Evolutionary conservation across 2,888 invertebrate genomes (phyloP), one percentile per base, ranked within the genome.

Genomic region (Drosophila aldrichi): DNA sequence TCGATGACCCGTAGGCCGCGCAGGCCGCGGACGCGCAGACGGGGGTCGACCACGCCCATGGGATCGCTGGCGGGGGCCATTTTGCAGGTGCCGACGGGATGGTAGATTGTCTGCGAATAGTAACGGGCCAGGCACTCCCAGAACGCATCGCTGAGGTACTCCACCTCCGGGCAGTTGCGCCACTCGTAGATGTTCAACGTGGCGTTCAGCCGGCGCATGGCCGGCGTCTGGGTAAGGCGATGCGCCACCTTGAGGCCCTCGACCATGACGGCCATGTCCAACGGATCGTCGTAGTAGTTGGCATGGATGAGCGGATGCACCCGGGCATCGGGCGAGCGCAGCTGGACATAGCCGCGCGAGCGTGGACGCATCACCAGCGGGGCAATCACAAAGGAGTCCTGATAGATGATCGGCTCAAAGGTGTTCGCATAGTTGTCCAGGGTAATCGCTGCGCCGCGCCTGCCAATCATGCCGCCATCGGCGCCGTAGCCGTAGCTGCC

Each of bases 271-370:
- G 95, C 94, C 25, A 97, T 90, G 90, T 98, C 98, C 40, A 94
- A 92, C 0, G 95, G 95, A 85, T 97, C 94, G 0, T 94, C 92
- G 84, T 95, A 96, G 91, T 98, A 98, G 92, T 98, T 98, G 0
- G 98, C 96, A 92, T 96, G 96, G 69, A 99, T 97, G n/a, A 95
- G 92, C 0, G 98, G 97, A 77, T 96, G 95, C 0, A 95, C 94
- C 61, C 94, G 93, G 0, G 97, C 96, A 90, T 97, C 94, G 0
- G 93, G 93, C 54, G 96, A 95, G 78, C 94, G 94, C 2, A 99
- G 92, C 77, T 94, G 93, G 16, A 97, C 90, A 77, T 93, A 94
- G 0, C 97, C 97, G 49, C 95, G 93, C 81, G 97, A 97, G 74
- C 94, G 94, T 0, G 97, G 97, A 58, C 97, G 93, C 86, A 97